These are phyloP conservation scores for Leptopilina syphax DNA, from an alignment of 2,888 invertebrate species.

Conservation along the genomic window DNA sequence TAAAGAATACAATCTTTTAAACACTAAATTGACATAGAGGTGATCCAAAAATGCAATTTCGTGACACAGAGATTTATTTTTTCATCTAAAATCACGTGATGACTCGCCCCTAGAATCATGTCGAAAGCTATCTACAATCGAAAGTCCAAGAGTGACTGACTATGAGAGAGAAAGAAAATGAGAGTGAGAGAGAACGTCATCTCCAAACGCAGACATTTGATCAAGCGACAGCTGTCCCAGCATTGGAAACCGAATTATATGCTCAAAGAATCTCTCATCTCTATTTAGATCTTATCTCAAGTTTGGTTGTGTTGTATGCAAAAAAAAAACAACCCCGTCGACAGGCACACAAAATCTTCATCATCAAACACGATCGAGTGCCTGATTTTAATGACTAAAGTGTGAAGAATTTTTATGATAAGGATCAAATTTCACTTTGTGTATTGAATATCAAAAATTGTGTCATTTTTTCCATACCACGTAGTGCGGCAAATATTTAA, in stretches of 20 bases:
- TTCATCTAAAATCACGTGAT: slow-evolving; percentile 48
- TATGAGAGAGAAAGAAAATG: slow-evolving; percentile 55
- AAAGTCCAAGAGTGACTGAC: slow-evolving; percentile 59
- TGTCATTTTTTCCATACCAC: too few relatives aligned
- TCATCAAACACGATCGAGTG: slow-evolving; percentile 44
- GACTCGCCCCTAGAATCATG: slow-evolving; percentile 59
- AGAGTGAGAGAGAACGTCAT: slow-evolving; percentile 56
- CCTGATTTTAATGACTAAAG: slow-evolving; percentile 57
- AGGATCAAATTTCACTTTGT: slow-evolving; percentile 61
- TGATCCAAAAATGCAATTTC: slow-evolving; percentile 33
- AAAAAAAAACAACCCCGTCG: slow-evolving; percentile 40
- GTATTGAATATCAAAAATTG: too few relatives aligned
- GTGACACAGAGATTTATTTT: slow-evolving; percentile 43
- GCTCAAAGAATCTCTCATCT: slow-evolving; percentile 75
- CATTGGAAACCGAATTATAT: slow-evolving; percentile 75
- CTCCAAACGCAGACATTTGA: slow-evolving; percentile 52
- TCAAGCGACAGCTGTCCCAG: slow-evolving; percentile 75
- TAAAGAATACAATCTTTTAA: too few relatives aligned
- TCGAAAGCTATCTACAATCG: slow-evolving; percentile 70
- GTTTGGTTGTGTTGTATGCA: slow-evolving; percentile 40
- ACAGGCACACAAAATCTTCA: slow-evolving; percentile 40
- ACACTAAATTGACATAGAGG: not conserved
- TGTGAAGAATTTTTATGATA: slow-evolving; percentile 57
- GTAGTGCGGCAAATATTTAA: too few relatives aligned
- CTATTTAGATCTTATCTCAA: slow-evolving; percentile 74